Evolutionary conservation across 2,113 vertebrate species (phyloP), one percentile per base, ranked within the genome.

Genomic region (Leiothrix lutea): DNA sequence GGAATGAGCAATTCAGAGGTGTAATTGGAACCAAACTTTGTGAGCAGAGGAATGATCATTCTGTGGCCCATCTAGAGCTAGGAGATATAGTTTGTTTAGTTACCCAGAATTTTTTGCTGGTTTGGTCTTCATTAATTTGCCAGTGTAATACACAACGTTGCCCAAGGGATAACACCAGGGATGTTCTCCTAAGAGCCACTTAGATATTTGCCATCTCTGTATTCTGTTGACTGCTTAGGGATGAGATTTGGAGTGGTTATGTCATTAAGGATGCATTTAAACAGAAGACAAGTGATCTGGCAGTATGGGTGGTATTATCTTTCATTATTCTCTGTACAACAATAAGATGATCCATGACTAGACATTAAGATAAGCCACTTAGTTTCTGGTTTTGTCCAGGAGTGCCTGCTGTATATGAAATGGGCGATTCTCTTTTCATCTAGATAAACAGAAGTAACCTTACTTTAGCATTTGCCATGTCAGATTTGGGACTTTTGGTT

Each of bases 1-100:
- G 65, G 79, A 96, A 92, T 78, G 75, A 96, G 90, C 82, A 94
- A 71, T 56, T 92, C 64, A 31, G 92, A 93, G 45, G 92, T 93
- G 85, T 74, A 66, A 78, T 48, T 92, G 88, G 69, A 94, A 94
- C 28, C 38, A 44, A 77, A 60, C 75, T 83, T 51, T 24, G 29
- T 67, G 72, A 92, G 72, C 88, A 92, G 85, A 88, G 54, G 71
- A 77, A 36, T 38, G 42, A 42, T 72, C 38, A 56, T 62, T 58
- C 64, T 58, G 80, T 57, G 48, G 80, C 45, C 86, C 72, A 14
- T 60, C 80, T 50, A 74, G 17, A 95, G 44, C 50, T 74, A 65
- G 86, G 61, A 79, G 40, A 45, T 16, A 38, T 1, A 71, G 25
- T 45, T 82, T 53, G 35, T 75, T 94, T 77, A 77, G 29, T 69